Conservation (phyloP, 2,888 invertebrate species). For the Panopea generosa region DNA sequence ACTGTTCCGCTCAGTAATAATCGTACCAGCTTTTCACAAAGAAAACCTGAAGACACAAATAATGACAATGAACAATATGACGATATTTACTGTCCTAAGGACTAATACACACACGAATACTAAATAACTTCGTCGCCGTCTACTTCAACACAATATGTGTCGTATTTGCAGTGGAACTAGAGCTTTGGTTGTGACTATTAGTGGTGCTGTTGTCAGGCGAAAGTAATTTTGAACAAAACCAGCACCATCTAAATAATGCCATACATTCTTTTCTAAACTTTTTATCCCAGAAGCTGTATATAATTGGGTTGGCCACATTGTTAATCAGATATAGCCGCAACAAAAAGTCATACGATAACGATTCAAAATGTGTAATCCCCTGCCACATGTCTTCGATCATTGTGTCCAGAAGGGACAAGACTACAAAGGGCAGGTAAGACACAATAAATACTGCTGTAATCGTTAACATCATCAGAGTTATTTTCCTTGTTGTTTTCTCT, state of each 20-base stretch:
- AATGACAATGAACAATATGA: too few relatives aligned
- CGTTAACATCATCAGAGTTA: slow-evolving; percentile 64
- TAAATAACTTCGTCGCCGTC: too few relatives aligned
- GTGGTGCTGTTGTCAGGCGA: too few relatives aligned
- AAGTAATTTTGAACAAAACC: background rate
- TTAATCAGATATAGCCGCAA: slow-evolving; percentile 26
- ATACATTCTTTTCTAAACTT: slow-evolving; percentile 9
- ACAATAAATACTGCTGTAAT: slow-evolving; percentile 61
- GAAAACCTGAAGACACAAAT: too few relatives aligned
- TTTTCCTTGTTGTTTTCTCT: slow-evolving; percentile 60
- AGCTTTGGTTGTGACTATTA: too few relatives aligned
- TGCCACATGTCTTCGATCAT: slow-evolving; percentile 42
- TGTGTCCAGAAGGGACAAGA: slow-evolving; percentile 40
- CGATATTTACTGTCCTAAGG: too few relatives aligned
- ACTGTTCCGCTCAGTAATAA: too few relatives aligned
- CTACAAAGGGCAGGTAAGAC: slow-evolving; percentile 57
- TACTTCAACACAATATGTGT: too few relatives aligned
- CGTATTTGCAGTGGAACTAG: too few relatives aligned
- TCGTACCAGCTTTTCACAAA: too few relatives aligned
- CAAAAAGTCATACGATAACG: slow-evolving; percentile 38
- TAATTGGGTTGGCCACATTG: slow-evolving; percentile 22
- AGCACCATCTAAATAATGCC: background rate
- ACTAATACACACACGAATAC: too few relatives aligned
- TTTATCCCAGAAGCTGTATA: slow-evolving; percentile 28
- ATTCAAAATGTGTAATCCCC: slow-evolving; percentile 8